Percentiles rank a stretch among this genome's conserved stretches.
phyloP scores from a whole-genome alignment of 2,797 vertebrate species.

The Clangula hyemalis region DNA sequence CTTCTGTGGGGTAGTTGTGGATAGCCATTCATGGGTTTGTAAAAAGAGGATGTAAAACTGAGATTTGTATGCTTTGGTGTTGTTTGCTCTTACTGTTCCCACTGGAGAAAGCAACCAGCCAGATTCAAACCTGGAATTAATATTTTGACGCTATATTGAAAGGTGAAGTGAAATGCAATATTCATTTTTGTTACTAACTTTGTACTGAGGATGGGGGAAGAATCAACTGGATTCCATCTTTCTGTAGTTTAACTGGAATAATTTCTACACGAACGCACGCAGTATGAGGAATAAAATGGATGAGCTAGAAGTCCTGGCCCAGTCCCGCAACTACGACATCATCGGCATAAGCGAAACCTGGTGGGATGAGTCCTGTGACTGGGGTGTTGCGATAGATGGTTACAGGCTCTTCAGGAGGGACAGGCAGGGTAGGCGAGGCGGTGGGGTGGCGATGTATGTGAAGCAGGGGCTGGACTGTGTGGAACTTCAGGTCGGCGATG shows the following conservation, averaged over 20 bases:
- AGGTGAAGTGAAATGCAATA: not conserved
- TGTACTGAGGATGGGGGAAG: not conserved
- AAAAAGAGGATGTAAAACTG: not conserved
- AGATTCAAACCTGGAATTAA: not conserved
- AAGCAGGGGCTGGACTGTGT: too few species aligned
- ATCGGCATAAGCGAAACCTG: too few species aligned
- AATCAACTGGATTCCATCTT: not conserved
- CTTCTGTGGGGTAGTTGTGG: not conserved
- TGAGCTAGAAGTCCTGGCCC: too few species aligned
- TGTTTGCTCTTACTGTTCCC: not conserved
- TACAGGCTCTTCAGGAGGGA: too few species aligned
- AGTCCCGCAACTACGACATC: too few species aligned
- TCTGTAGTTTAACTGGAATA: not conserved
- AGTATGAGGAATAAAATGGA: too few species aligned
- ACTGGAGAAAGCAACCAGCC: not conserved
- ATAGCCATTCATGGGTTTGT: not conserved
- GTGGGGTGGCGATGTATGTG: too few species aligned
- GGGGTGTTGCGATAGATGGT: too few species aligned
- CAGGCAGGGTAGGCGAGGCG: too few species aligned
- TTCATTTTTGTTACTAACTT: not conserved
- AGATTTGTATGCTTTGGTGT: not conserved
- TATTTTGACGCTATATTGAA: not conserved
- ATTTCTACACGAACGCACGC: too few species aligned
- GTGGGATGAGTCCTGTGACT: too few species aligned
- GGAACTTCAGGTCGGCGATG: too few species aligned